Percentiles rank a stretch among this genome's conserved stretches.
Conservation (phyloP, 64 coral and sea anemone genomes). For the Stylophora pistillata region DNA sequence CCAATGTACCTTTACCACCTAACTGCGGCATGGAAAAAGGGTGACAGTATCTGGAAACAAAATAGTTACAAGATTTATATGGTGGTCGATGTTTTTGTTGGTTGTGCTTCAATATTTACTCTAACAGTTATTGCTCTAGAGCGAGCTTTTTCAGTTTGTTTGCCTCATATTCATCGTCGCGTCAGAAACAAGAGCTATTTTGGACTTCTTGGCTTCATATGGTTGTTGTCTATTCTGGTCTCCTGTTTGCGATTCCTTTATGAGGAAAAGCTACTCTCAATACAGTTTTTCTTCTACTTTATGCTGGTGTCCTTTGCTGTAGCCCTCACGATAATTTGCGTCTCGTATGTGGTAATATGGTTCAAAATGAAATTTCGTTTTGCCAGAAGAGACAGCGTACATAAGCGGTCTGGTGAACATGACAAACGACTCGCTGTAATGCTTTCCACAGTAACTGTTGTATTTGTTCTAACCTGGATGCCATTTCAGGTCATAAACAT, state of each 20-base stretch:
- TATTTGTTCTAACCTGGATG: conserved; percentile 86
- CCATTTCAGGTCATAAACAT: conserved; percentile 88
- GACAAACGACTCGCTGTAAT: conserved; percentile 81
- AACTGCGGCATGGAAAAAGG: conserved; percentile 40
- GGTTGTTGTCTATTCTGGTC: conserved; percentile 66
- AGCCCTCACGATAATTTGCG: conserved; percentile 69
- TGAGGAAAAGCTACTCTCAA: conserved; percentile 44
- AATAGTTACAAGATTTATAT: conserved; percentile 39
- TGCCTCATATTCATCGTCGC: conserved; percentile 70
- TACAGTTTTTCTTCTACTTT: conserved; percentile 84
- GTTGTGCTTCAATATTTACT: conserved; percentile 87
- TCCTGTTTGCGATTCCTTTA: conserved; percentile 60
- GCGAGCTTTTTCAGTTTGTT: conserved; percentile 73
- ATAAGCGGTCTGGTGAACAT: conserved; percentile 57
- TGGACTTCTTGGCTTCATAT: conserved; percentile 57
- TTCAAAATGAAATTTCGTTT: conserved; percentile 87
- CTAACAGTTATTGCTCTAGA: conserved; percentile 79
- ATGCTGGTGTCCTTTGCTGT: conserved; percentile 64
- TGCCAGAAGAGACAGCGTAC: conserved; percentile 46
- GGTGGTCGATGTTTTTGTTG: conserved; percentile 88
- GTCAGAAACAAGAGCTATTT: conserved; percentile 55
- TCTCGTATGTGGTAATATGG: conserved; percentile 75
- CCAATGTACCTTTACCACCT: conserved; percentile 80
- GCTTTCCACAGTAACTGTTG: conserved; percentile 65
- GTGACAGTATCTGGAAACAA: conserved; percentile 11